phyloP scores from a whole-genome alignment of 2,797 vertebrate species.

The Mycteria americana region DNA sequence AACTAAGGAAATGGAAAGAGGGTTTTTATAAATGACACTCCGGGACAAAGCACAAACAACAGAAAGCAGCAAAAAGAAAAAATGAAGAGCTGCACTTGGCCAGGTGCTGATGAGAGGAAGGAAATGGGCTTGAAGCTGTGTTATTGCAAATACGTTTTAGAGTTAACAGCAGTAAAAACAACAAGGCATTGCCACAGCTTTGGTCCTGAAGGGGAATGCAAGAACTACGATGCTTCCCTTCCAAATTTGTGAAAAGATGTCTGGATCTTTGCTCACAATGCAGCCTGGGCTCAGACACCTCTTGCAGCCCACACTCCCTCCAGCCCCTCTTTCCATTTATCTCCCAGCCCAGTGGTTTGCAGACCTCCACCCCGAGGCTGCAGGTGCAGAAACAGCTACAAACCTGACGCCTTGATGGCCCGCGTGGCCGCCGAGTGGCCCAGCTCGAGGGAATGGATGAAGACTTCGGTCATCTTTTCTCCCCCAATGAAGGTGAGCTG shows the following conservation, averaged over 20 bases:
- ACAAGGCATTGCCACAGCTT: neutral
- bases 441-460: conserved; percentile 93
- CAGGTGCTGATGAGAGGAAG: neutral
- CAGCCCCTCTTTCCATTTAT: neutral
- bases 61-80: neutral
- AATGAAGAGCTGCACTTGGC: neutral
- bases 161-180: neutral
- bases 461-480: conserved; percentile 89
- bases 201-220: accelerated
- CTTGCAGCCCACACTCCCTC: neutral
- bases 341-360: neutral
- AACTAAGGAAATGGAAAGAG: neutral
- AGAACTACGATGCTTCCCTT: neutral
- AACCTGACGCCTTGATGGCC: conserved; percentile 95
- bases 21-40: neutral
- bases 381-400: neutral
- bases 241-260: neutral
- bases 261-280: neutral
- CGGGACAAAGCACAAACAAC: neutral
- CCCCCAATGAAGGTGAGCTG: conserved; percentile 90
- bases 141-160: neutral
- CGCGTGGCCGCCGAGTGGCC: conserved; percentile 91
- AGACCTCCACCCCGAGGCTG: neutral
- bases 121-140: neutral
- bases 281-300: neutral